Evolutionary conservation across 2,888 invertebrate species (phyloP), one percentile per base, ranked within the genome.

Genomic region (Drosophila rubida): DNA sequence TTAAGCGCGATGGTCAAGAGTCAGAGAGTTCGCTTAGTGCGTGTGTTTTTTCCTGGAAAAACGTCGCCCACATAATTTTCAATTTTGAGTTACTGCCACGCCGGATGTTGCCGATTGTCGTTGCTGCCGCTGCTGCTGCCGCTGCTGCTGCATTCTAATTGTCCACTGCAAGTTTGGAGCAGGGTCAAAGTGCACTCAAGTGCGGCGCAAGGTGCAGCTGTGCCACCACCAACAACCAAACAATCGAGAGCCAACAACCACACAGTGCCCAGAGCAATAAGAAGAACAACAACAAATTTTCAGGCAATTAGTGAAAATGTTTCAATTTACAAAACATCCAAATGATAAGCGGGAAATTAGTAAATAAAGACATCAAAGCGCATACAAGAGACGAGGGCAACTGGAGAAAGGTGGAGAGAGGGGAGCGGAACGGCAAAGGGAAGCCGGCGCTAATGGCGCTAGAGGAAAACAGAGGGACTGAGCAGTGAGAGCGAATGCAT

Each of bases 271-370:
- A 19, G 19, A 19, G 25, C 48, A 63, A 71, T 57, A 60, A 44
- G 57, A 68, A 70, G 57, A 68, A 70, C 57, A 60, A 63, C 74
- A 65, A 76, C 70, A 74, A 85, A 85, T 85, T 85, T 85, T 85
- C 88, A 87, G 84, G 84, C 84, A 85, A 87, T 85, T 85, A 87
- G 84, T 87, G 62, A 87, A 83, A 84, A 84, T 84, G 84, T 85
- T 86, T 87, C 84, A 87, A 87, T 88, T 87, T 84, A 87, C 82
- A 67, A 87, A 86, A 82, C 86, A 81, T 62, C 64, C 80, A 87
- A 87, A 87, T 81, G 87, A 83, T 87, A 83, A 83, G 82, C 82
- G 87, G 82, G 87, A 85, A 84, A 87, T 87, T 87, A 82, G 88
- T 84, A 85, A 85, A 84, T 87, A 79, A 84, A 84, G 83, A 87